Evolutionary conservation across 2,888 invertebrate species (phyloP), one percentile per base, ranked within the genome.

Genomic region (Morpho achilles): DNA sequence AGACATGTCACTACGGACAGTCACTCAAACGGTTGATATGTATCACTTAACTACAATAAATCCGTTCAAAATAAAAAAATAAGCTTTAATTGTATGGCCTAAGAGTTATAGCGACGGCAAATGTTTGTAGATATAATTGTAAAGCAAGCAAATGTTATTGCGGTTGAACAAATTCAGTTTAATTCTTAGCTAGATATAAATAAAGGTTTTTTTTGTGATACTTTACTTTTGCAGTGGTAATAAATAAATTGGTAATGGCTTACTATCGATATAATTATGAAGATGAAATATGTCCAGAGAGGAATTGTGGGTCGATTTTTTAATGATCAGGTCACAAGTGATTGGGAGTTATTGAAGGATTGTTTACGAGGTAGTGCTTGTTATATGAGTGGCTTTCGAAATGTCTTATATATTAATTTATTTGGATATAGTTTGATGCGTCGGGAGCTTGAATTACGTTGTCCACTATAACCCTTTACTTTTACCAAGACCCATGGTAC

Each of bases 201-300:
- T 55, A 62, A 57, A 42, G 41, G 45, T 32, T 10, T 44, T 41
- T 57, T 47, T 57, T 4, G 3, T n/a, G 5, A 22, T 45, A 44
- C 1, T 49, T 32, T 55, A 9, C 23, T 47, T 4, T 5, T 0
- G 4, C 40, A 32, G 7, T 44, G 16, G 7, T 16, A n/a, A 45
- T 46, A 16, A 22, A 41, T 40, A 49, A 55, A 47, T 22, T 47
- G 10, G 62, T 56, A 50, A 39, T 60, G 32, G 32, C 59, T 56
- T 60, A 48, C 56, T 59, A 58, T 67, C 58, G 62, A 61, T 65
- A 59, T 65, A 63, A 65, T 65, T 67, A 67, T 59, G 56, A 50
- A 56, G 60, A 58, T 63, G 65, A 58, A 56, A 64, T 65, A 60
- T 64, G 63, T 63, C 61, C 61, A 48, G 52, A 50, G 57, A 47